A percentile compares a stretch with the other conserved stretches of the same genome.
These are phyloP conservation scores for Ceyx melanurus DNA, from an alignment of 2,113 vertebrate genomes.

Conservation along the genomic window DNA sequence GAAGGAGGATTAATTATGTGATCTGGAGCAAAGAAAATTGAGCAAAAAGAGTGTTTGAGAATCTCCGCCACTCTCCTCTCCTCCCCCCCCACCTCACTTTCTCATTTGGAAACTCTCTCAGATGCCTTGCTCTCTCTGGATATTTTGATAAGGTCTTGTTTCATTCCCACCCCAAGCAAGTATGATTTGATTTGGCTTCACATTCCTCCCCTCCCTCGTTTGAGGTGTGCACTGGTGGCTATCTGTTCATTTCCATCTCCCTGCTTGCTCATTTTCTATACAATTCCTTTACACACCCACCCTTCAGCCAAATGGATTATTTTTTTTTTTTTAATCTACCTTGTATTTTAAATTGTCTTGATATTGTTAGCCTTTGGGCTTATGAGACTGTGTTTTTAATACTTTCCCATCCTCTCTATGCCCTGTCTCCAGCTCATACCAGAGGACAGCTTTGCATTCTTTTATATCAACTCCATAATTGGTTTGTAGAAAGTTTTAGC, in stretches of 20 bases:
- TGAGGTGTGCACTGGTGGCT: constrained; percentile 45
- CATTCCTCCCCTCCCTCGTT: background rate
- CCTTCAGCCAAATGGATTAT: constrained; percentile 71
- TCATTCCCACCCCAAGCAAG: constrained; percentile 11
- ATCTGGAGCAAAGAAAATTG: constrained; percentile 11
- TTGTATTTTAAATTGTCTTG: constrained; percentile 75
- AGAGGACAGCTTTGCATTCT: constrained; percentile 34
- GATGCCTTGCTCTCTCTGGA: constrained; percentile 10
- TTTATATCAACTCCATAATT: constrained; percentile 43
- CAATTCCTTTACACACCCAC: constrained; percentile 63
- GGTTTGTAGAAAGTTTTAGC: constrained; percentile 55
- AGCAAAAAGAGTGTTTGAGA: background rate
- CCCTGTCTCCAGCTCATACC: background rate
- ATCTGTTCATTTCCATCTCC: constrained; percentile 69
- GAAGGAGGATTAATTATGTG: constrained; percentile 25
- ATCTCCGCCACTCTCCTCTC: background rate
- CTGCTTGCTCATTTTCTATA: constrained; percentile 70
- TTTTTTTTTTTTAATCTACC: constrained; percentile 66
- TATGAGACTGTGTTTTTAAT: constrained; percentile 61
- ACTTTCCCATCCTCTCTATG: constrained; percentile 49
- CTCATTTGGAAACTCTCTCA: constrained; percentile 31
- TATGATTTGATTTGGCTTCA: constrained; percentile 46
- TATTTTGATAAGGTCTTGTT: constrained; percentile 66
- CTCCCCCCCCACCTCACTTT: background rate
- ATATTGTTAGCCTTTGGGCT: constrained; percentile 75